phyloP scores from a whole-genome alignment of 2,797 vertebrate species.

The Urosaurus nigricauda region DNA sequence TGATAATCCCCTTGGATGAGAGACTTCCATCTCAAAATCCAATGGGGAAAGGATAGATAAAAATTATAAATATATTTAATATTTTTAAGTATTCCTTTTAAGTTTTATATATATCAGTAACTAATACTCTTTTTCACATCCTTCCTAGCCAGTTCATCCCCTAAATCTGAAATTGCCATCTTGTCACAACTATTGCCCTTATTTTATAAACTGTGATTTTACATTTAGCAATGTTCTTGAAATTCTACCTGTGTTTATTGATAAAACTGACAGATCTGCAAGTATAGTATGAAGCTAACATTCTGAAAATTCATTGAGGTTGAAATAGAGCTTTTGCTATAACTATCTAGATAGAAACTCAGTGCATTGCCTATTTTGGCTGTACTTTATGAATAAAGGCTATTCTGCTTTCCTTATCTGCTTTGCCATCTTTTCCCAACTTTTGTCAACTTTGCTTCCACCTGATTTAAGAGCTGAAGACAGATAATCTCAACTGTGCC shows the following conservation, averaged over 20 bases:
- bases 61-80: neutral
- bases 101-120: neutral
- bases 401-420: conserved; percentile 29
- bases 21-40: neutral
- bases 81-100: no score
- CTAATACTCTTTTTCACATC: no score
- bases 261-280: conserved; percentile 36
- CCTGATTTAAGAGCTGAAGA: neutral
- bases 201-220: conserved; percentile 36
- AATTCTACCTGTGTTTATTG: neutral
- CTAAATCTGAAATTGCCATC: neutral
- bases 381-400: neutral
- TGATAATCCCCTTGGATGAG: neutral
- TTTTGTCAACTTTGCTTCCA: conserved; percentile 37
- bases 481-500: neutral
- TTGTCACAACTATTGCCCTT: neutral
- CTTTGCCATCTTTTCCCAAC: neutral
- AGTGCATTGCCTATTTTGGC: neutral
- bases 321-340: neutral
- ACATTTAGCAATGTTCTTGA: conserved; percentile 26
- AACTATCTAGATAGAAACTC: neutral
- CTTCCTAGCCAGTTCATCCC: conserved; percentile 6
- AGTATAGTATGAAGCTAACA: neutral
- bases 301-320: neutral
- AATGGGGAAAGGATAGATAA: neutral